phyloP scores from a whole-genome alignment of 2,113 vertebrate species.

The Trematocara nigrifrons region DNA sequence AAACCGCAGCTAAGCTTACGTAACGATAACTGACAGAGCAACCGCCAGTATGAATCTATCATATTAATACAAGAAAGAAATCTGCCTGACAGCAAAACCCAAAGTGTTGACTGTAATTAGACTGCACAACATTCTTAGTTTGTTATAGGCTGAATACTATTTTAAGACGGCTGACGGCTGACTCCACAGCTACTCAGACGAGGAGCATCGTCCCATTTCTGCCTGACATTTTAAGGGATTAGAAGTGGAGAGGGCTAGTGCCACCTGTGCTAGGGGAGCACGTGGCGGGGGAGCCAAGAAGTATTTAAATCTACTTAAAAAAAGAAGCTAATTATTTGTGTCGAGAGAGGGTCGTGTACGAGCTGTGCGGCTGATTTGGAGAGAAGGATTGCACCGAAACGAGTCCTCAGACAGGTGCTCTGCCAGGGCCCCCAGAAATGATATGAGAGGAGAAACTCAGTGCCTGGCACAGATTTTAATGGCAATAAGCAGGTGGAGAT shows the following conservation, averaged over 20 bases:
- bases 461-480: background rate
- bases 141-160: background rate
- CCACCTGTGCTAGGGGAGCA: background rate
- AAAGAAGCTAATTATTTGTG: background rate
- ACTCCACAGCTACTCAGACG: background rate
- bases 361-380: background rate
- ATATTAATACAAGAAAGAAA: slow-evolving; percentile 3
- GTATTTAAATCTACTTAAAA: background rate
- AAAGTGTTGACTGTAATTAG: background rate
- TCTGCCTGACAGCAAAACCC: background rate
- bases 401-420: background rate
- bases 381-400: background rate
- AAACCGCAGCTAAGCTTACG: background rate
- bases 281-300: background rate
- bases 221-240: slow-evolving; percentile 16
- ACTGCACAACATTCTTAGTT: background rate
- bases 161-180: background rate
- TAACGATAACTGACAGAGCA: slow-evolving; percentile 26
- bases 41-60: background rate
- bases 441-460: background rate
- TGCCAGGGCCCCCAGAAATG: background rate
- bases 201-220: background rate
- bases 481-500: background rate
- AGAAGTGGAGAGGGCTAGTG: background rate
- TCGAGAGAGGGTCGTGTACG: background rate